Base-by-base conservation (phyloP, 1,140 invertebrate species). In the Zaprionus taronus region DNA sequence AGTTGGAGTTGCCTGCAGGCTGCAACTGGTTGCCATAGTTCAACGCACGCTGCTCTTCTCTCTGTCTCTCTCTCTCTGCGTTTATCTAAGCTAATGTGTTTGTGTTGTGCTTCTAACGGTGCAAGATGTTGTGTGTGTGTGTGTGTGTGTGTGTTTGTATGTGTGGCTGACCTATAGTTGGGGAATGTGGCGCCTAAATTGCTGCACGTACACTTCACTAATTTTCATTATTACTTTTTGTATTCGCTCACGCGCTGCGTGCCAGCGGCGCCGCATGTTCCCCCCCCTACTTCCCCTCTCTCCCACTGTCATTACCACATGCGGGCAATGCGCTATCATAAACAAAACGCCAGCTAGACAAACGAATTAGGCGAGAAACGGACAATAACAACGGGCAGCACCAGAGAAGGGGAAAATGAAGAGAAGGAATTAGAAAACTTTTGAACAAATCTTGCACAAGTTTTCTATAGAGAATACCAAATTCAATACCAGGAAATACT, bases 181-280 rank as follows among this genome's bases (percentile, higher is more conserved):
- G 51, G 7, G 24, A 64, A 31, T 80, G 73, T 81, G 85, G 85
- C 85, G 85, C 86, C 86, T 90, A 90, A 90, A 85, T 82, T 90
- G 77, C 72, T 74, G 76, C 85, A 90, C 85, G 85, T 89, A 81
- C 72, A 51, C 79, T 72, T 73, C 81, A 79, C 83, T 76, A 81
- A 80, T 77, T 69, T 69, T 70, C 69, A 72, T 80, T 87, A 81
- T 87, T 80, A 83, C 77, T 84, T 86, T 47, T 86, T 79, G 60
- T 72, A 62, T 69, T 80, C 38, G 38, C 41, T 47, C 3, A 2
- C 41, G 65, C 51, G 80, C 71, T 81, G 84, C 84, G 74, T 89
- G 84, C 77, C 53, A 47, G 51, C 80, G 85, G 84, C 84, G 85
- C 81, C 84, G 70, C 65, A 47, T 56, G n/a, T 65, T 58, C 22